Evolutionary conservation across 2,888 invertebrate genomes (phyloP).

Genomic region (Andrena trimmerana): DNA sequence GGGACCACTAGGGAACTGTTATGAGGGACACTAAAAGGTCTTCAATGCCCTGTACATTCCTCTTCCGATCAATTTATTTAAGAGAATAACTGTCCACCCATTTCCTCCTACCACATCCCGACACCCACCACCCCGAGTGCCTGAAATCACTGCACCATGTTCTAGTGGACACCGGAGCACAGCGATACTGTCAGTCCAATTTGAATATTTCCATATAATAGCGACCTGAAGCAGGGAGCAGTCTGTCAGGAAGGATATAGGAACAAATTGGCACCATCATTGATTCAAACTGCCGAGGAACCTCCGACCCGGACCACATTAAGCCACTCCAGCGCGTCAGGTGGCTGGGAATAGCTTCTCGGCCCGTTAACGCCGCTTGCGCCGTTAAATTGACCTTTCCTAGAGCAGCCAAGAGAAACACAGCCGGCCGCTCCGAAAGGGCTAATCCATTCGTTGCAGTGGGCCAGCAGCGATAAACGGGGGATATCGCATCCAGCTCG

Average conservation of each 20-base stretch:
- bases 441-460: conserved; percentile 33
- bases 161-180: background rate
- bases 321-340: conserved; percentile 1
- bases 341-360: background rate
- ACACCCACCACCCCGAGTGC: no score
- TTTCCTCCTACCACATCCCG: no score
- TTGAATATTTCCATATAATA: background rate
- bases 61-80: no score
- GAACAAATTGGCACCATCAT: background rate
- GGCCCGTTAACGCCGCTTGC: background rate
- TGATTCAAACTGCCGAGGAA: background rate
- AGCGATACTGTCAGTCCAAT: background rate
- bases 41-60: no score
- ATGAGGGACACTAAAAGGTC: no score
- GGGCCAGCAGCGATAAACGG: conserved; percentile 22
- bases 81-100: no score
- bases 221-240: background rate
- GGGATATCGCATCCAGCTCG: conserved; percentile 20
- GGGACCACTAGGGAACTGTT: no score
- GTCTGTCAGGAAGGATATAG: background rate
- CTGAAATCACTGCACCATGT: no score
- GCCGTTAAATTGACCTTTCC: conserved; percentile 35
- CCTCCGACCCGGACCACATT: background rate
- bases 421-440: background rate
- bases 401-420: background rate